Percentiles rank a stretch among this genome's conserved stretches.
Conservation (phyloP, 2,888 invertebrate species). For the Anorthoa munda region DNA sequence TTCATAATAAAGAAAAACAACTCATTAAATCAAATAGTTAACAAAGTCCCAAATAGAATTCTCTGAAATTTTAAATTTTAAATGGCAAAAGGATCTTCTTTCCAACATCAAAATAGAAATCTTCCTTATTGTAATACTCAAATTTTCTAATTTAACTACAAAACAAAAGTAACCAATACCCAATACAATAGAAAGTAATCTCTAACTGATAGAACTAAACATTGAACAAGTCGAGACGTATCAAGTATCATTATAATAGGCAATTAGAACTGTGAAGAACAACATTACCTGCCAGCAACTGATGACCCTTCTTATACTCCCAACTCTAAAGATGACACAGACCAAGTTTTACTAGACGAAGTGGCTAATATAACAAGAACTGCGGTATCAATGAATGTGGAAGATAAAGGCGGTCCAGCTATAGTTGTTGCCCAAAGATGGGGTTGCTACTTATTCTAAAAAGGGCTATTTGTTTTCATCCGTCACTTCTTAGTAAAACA, state of each 20-base stretch:
- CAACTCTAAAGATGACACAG: constrained; percentile 17
- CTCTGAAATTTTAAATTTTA: no score
- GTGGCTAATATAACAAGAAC: constrained; percentile 58
- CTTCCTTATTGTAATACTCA: not conserved
- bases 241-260: constrained; percentile 90
- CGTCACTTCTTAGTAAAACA: constrained; percentile 88
- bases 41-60: no score
- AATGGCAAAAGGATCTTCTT: not conserved
- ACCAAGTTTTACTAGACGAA: constrained; percentile 20
- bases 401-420: constrained; percentile 56
- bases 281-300: constrained; percentile 65
- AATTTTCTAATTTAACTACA: not conserved
- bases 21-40: no score
- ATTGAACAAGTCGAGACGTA: constrained; percentile 73
- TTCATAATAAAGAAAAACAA: no score
- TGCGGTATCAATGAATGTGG: constrained; percentile 9
- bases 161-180: constrained; percentile 45
- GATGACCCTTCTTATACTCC: constrained; percentile 24
- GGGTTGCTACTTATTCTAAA: constrained; percentile 80
- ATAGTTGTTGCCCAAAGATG: constrained; percentile 74
- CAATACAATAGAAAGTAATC: constrained; percentile 47
- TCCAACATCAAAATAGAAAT: not conserved
- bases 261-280: constrained; percentile 88
- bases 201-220: constrained; percentile 40
- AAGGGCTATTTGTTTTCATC: constrained; percentile 88